Base-by-base conservation (phyloP, 2,797 vertebrate species). In the Lepidocolaptes lacrymiger region DNA sequence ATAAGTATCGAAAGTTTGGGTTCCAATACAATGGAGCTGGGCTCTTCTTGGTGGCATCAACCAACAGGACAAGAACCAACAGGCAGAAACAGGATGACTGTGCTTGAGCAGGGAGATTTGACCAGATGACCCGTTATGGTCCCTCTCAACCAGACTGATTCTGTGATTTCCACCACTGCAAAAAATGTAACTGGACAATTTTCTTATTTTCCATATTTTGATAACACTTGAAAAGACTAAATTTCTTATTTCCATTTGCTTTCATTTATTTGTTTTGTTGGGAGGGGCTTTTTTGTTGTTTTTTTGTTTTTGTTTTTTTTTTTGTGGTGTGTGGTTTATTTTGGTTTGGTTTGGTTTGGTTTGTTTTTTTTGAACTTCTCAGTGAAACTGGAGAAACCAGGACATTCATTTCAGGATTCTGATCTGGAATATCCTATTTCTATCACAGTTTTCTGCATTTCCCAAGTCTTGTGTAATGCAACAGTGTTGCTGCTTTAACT, bases 401-500 rank as follows among this genome's bases (percentile, higher is more conserved):
- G 5, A 19, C 2, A 3, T 58, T 92, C 7, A 46, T 86, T 84
- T 79, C 36, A 61, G 7, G 15, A 43, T 34, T 88, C 16, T 77
- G 32, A 71, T 72, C 36, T 73, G 68, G 27, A 87, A 76, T 66
- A 78, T 68, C 21, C 54, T 85, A n/a, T 82, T 94, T 84, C 68
- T 85, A 28, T 30, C 56, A 73, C 34, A 63, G 12, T 94, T 97
- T 85, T 52, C 43, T 88, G 79, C 27, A 95, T 92, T 92, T 95
- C 76, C 58, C 80, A 86, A 32, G 75, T 89, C 91, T 92, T 95
- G 46, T 61, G 36, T 78, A 91, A 75, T 32, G 76, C 41, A 91
- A 72, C 66, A 90, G 83, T 89, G 62, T 80, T 93, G 52, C 55
- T 94, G 62, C 32, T 97, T 96, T 97, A 95, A 91, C 51, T 94